Percentiles rank a stretch among this genome's conserved stretches.
Evolutionary conservation across 2,797 vertebrate species (phyloP).

Genomic region (Chelmon rostratus): DNA sequence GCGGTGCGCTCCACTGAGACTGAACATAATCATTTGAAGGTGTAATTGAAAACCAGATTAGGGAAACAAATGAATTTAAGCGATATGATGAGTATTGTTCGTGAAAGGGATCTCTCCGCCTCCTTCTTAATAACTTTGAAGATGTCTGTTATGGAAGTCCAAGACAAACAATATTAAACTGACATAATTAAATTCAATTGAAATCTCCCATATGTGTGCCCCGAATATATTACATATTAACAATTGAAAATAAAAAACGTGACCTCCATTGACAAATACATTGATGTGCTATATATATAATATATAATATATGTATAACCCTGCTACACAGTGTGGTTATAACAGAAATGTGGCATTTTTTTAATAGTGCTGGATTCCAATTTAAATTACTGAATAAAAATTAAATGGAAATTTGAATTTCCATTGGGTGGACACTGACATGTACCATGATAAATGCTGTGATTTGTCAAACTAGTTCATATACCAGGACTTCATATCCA

Average conservation of each 20-base stretch:
- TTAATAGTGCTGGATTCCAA: neutral
- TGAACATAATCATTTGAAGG: constrained; percentile 53
- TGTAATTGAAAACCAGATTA: constrained; percentile 74
- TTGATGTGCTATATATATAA: too few relatives aligned
- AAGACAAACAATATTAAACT: constrained; percentile 21
- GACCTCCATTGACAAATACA: neutral
- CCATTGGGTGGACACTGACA: too few relatives aligned
- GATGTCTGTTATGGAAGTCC: constrained; percentile 10
- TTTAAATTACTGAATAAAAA: neutral
- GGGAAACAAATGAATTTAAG: constrained; percentile 61
- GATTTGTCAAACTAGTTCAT: neutral
- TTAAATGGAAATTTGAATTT: neutral
- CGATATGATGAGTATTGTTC: constrained; percentile 40
- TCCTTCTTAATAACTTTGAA: constrained; percentile 34
- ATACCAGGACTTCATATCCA: neutral
- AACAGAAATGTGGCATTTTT: neutral
- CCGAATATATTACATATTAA: neutral
- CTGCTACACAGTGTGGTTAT: neutral
- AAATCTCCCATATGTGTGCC: neutral
- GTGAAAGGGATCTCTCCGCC: constrained; percentile 34
- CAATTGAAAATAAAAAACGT: neutral
- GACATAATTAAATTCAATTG: constrained; percentile 11
- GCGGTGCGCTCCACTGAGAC: constrained; percentile 35
- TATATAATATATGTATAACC: too few relatives aligned
- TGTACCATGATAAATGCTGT: neutral